These are phyloP conservation scores for Chrysina gloriosa DNA, from an alignment of 2,888 invertebrate species.

Conservation along the genomic window DNA sequence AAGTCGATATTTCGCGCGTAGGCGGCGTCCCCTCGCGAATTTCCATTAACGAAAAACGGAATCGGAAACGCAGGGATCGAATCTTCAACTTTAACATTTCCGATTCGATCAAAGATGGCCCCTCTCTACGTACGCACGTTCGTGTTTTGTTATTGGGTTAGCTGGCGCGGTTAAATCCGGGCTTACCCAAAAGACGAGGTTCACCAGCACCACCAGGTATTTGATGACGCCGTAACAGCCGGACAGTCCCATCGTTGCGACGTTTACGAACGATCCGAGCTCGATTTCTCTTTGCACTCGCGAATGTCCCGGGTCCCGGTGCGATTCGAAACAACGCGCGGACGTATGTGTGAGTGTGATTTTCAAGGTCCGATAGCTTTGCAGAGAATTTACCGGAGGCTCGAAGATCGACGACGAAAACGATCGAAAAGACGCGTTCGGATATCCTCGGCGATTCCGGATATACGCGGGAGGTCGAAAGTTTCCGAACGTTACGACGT, in stretches of 20 bases:
- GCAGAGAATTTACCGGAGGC: not conserved
- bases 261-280: not conserved
- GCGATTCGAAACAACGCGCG: not conserved
- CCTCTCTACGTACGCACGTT: not conserved
- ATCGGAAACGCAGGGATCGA: not conserved
- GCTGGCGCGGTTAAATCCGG: not conserved
- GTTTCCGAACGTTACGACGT: too few relatives aligned
- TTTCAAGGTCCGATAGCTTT: not conserved
- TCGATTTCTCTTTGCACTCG: not conserved
- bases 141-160: not conserved
- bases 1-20: too few relatives aligned
- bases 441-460: too few relatives aligned
- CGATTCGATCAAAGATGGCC: too few relatives aligned
- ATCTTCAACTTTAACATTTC: not conserved
- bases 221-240: constrained; percentile 79
- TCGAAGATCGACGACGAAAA: too few relatives aligned
- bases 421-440: too few relatives aligned
- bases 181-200: constrained; percentile 81
- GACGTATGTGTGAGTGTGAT: not conserved
- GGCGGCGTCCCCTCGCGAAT: too few relatives aligned
- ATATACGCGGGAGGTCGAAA: too few relatives aligned
- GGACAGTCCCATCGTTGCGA: constrained; percentile 72
- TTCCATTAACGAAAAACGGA: too few relatives aligned
- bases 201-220: constrained; percentile 77
- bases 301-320: too few relatives aligned